These are phyloP conservation scores for Cremastinae sp. DNA, from an alignment of 2,888 invertebrate species.

Conservation along the genomic window DNA sequence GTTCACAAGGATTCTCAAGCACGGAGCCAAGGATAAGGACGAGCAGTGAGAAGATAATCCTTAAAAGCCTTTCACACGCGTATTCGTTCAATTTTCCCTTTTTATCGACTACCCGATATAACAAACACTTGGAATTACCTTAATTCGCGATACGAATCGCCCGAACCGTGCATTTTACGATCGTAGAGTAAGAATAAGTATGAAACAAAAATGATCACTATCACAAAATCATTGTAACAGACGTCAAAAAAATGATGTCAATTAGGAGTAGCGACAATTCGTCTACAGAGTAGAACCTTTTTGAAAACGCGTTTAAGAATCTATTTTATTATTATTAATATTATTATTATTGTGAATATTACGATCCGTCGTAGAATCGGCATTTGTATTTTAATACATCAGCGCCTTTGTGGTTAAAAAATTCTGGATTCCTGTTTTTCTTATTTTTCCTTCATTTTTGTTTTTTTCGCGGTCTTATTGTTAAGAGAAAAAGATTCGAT, in stretches of 20 bases:
- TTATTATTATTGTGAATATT: conserved; percentile 62
- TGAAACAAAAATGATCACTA: neutral
- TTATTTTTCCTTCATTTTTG: neutral
- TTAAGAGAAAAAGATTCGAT: neutral
- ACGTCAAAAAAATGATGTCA: conserved; percentile 21
- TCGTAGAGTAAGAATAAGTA: too few relatives aligned
- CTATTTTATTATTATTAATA: conserved; percentile 42
- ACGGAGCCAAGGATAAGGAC: conserved; percentile 99
- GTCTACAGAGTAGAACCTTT: conserved; percentile 24
- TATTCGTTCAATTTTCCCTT: conserved; percentile 24
- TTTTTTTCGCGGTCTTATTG: neutral
- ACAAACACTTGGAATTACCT: neutral
- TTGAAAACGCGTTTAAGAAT: conserved; percentile 34
- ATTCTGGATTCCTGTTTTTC: conserved; percentile 20
- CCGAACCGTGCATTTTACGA: neutral
- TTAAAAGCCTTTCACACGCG: conserved; percentile 10
- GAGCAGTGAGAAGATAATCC: conserved; percentile 85
- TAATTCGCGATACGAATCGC: too few relatives aligned
- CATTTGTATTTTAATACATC: conserved; percentile 78
- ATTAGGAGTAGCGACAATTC: conserved; percentile 17
- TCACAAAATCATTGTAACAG: conserved; percentile 9
- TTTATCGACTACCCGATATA: conserved; percentile 27
- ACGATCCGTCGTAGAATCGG: conserved; percentile 71
- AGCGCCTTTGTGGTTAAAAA: conserved; percentile 61
- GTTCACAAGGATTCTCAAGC: conserved; percentile 98